phyloP scores from a whole-genome alignment of 2,888 invertebrate species.

The Pardosa pseudoannulata region DNA sequence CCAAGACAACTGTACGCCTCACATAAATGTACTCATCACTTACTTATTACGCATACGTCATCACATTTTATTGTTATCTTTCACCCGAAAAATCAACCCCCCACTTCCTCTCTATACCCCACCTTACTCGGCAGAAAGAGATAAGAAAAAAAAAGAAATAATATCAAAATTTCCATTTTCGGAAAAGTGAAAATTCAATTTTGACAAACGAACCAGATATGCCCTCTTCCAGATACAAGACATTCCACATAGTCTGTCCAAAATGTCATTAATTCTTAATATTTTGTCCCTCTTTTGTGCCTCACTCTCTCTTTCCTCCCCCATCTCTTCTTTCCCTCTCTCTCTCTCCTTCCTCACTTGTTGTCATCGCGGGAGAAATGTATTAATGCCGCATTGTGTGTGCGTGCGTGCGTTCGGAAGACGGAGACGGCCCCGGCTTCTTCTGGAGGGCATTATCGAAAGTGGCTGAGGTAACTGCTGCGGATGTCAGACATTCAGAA shows the following conservation, averaged over 20 bases:
- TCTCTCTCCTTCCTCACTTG: not conserved
- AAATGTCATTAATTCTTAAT: slow-evolving; percentile 71
- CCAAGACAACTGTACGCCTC: slow-evolving; percentile 6
- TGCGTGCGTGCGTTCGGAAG: not conserved
- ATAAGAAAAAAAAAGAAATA: not conserved
- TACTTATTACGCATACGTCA: slow-evolving; percentile 4
- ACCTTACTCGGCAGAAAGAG: not conserved
- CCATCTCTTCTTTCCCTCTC: not conserved
- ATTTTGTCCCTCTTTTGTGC: slow-evolving; percentile 22
- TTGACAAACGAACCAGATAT: slow-evolving; percentile 12
- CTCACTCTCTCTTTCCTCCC: slow-evolving; percentile 14
- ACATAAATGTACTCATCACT: not conserved
- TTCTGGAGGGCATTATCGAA: not conserved
- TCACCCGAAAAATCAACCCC: not conserved
- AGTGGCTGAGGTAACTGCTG: slow-evolving; percentile 7
- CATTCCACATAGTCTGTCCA: slow-evolving; percentile 55
- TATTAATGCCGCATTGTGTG: slow-evolving; percentile 63
- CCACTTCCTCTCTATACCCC: not conserved
- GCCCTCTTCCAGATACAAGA: slow-evolving; percentile 24
- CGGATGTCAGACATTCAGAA: not conserved
- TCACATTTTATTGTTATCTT: not conserved
- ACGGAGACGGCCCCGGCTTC: not conserved
- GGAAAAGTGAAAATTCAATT: slow-evolving; percentile 20
- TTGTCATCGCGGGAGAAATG: slow-evolving; percentile 45
- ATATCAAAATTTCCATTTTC: slow-evolving; percentile 12